Base-by-base conservation (phyloP, 1,140 invertebrate species). In the Pachypeltis micranthus region DNA sequence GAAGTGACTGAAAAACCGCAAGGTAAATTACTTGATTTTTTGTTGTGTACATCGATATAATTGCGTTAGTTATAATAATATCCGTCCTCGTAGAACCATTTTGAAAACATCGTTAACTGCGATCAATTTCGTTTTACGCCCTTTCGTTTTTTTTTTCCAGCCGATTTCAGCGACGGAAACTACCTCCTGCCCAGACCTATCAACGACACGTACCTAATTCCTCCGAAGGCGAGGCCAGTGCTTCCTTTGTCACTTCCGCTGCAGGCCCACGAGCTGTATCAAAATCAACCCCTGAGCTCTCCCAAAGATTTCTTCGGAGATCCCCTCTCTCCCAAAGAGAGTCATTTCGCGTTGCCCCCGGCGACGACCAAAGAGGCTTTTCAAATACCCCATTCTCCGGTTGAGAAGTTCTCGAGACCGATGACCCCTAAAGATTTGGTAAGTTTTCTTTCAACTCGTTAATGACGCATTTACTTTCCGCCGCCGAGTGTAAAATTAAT, bases 1-100 rank as follows among this genome's bases (percentile, higher is more conserved):
- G 86, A 87, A 63, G 84, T 89, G 72, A 84, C 81, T 27, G 81
- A 85, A 24, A 69, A 66, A 55, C 63, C 62, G 59, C 28, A 64
- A 60, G 61, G 63, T 64, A 59, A 21, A 44, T 63, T 10, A 16
- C 4, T 62, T 47, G 23, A 54, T 47, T 54, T 31, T 31, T 39
- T 31, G 21, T 60, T 60, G 7, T 60, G 59, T 47, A 16, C 29
- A 24, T 25, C 3, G 27, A 44, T 12, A 12, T n/a, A n/a, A n/a
- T 25, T 7, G 24, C 24, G n/a, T 54, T 19, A 7, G n/a, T 54
- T 54, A 12, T 54, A 16, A 12, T 4, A 16, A 7, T n/a, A n/a
- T n/a, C n/a, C n/a, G n/a, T n/a, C n/a, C n/a, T n/a, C n/a, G n/a
- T n/a, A n/a, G n/a, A n/a, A n/a, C n/a, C n/a, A n/a, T n/a, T n/a